phyloP scores from a whole-genome alignment of 2,113 vertebrate species.

The Melanocharis versteri region DNA sequence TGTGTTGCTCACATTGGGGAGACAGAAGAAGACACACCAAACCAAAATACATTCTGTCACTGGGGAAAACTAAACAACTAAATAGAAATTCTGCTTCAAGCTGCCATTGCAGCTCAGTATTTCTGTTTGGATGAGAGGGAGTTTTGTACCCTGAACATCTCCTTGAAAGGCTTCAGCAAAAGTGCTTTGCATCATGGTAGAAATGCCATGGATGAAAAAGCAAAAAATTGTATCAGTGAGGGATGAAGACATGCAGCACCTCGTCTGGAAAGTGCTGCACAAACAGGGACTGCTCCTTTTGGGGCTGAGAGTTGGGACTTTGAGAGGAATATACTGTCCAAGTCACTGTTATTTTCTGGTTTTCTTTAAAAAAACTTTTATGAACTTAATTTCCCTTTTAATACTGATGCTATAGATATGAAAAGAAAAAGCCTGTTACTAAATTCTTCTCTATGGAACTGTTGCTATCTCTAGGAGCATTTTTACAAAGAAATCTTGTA shows the following conservation, averaged over 20 bases:
- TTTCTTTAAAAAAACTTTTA: neutral
- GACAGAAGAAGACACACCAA: neutral
- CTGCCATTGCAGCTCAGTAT: neutral
- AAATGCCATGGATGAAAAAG: neutral
- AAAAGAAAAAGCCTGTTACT: neutral
- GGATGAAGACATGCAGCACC: neutral
- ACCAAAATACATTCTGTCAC: neutral
- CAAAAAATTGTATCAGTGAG: fast-evolving
- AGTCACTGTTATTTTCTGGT: neutral
- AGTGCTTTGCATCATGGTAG: neutral
- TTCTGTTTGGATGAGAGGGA: neutral
- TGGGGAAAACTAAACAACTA: neutral
- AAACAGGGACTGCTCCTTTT: neutral
- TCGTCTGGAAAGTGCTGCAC: neutral
- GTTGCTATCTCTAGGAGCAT: neutral
- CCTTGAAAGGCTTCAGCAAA: neutral
- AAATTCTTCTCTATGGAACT: slow-evolving; percentile 1
- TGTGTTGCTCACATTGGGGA: neutral
- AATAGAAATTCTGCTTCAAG: neutral
- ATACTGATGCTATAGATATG: neutral
- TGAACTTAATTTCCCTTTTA: slow-evolving; percentile 17
- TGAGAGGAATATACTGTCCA: neutral
- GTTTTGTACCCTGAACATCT: neutral
- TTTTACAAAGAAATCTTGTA: slow-evolving; percentile 4
- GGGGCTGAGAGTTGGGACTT: neutral